Base-by-base conservation (phyloP, 53 echinoderm and acorn worm genomes). In the Glandiceps talaboti region DNA sequence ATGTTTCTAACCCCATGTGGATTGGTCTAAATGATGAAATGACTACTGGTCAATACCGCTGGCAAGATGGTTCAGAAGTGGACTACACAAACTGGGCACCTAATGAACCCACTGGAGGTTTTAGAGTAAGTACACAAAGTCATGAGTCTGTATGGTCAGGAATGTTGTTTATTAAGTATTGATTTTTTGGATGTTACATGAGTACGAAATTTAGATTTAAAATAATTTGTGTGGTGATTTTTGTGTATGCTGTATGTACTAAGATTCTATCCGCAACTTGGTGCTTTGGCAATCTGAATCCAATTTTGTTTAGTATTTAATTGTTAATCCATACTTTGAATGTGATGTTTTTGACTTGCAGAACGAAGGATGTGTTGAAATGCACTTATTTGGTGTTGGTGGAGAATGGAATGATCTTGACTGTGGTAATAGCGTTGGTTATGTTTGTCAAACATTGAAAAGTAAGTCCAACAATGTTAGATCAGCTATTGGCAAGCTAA, bases 51-150 rank as follows among this genome's bases (percentile, higher is more conserved):
- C 86, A 82, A 32, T 96, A 90, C 84, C 76, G 90, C 45, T 96
- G 96, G 96, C 86, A 85, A 1, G 96, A 96, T 82, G 96, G 96
- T 0, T 81, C 92, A 10, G 81, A 81, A 0, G 90, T 96, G 30
- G 96, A 96, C 82, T 96, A 80, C 84, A 96, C 96, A 26, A 90
- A 96, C 89, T 96, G 96, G 96, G 88, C 82, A n/a, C 31, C 33
- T 1, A 83, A 83, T 45, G 96, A 96, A 82, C 96, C 96, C 28
- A 96, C 88, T 78, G 92, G 83, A 25, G 81, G 78, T 73, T 86
- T 88, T n/a, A 90, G 90, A 85, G 95, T 92, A 80, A 76, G 86
- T 76, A 31, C n/a, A n/a, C n/a, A n/a, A n/a, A n/a, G n/a, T n/a
- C n/a, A n/a, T n/a, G n/a, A n/a, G n/a, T n/a, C n/a, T n/a, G n/a